Evolutionary conservation across 2,113 vertebrate genomes (phyloP).

Genomic region (Crotalus viridis): DNA sequence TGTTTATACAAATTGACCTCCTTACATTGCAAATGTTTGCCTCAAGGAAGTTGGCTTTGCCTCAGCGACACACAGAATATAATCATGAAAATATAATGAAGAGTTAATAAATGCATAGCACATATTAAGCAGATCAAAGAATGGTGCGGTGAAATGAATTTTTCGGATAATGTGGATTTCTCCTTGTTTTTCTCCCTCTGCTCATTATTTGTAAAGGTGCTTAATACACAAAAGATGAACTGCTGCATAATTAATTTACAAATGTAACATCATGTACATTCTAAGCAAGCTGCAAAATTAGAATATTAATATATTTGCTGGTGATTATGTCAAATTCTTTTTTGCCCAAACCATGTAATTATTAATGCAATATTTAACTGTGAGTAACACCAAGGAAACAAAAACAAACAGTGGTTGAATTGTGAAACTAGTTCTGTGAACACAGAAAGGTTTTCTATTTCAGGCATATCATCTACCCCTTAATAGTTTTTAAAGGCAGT

Average conservation of each 20-base stretch:
- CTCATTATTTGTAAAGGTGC: constrained; percentile 58
- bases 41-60: constrained; percentile 59
- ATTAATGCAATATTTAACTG: constrained; percentile 57
- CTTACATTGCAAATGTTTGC: constrained; percentile 58
- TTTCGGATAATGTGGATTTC: constrained; percentile 36
- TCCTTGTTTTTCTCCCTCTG: constrained; percentile 38
- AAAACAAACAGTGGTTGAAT: constrained; percentile 18
- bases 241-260: constrained; percentile 55
- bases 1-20: constrained; percentile 62
- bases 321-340: constrained; percentile 49
- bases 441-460: not conserved
- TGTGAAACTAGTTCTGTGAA: not conserved
- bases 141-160: constrained; percentile 51
- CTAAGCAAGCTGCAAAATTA: constrained; percentile 59
- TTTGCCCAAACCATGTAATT: constrained; percentile 56
- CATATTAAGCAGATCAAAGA: constrained; percentile 59
- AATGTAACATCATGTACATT: constrained; percentile 35
- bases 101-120: constrained; percentile 61
- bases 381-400: constrained; percentile 38
- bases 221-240: constrained; percentile 59
- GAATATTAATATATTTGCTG: constrained; percentile 57
- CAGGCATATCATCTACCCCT: no score
- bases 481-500: not conserved
- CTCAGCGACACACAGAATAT: constrained; percentile 47
- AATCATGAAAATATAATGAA: constrained; percentile 67